These are phyloP conservation scores for Strongylocentrotus purpuratus DNA, from an alignment of 35 echinoderm and acorn worm genomes.

Conservation along the genomic window DNA sequence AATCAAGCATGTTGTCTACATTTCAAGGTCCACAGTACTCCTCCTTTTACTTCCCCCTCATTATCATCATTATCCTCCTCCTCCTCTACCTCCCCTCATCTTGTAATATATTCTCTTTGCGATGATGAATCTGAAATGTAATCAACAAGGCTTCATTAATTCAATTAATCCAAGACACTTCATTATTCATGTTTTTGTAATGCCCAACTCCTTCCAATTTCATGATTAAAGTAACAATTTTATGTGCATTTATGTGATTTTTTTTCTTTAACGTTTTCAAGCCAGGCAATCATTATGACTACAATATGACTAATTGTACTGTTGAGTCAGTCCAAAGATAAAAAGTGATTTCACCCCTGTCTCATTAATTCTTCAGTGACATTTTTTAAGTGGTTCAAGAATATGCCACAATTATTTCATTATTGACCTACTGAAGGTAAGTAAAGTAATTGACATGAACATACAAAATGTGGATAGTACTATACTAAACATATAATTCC, in stretches of 20 bases:
- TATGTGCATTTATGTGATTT: background rate
- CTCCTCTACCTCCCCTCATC: background rate
- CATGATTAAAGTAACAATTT: background rate
- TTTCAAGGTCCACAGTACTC: background rate
- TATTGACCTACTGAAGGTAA: no score
- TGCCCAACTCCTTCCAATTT: background rate
- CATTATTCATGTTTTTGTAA: background rate
- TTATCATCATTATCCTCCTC: background rate
- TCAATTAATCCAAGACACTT: background rate
- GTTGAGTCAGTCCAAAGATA: background rate
- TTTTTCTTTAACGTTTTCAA: background rate
- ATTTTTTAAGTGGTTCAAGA: background rate
- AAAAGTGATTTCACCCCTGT: background rate
- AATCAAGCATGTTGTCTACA: constrained; percentile 13
- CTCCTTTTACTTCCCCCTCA: background rate
- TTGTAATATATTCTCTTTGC: background rate
- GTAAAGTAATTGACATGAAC: no score
- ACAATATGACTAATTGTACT: background rate
- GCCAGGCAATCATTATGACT: background rate
- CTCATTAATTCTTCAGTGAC: background rate
- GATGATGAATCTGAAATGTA: background rate
- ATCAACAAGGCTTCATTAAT: background rate
- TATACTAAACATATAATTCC: no score
- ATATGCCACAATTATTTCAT: background rate
- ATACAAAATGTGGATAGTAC: no score